Base-by-base conservation (phyloP, 2,797 vertebrate genomes). In the Cynopterus sphinx region DNA sequence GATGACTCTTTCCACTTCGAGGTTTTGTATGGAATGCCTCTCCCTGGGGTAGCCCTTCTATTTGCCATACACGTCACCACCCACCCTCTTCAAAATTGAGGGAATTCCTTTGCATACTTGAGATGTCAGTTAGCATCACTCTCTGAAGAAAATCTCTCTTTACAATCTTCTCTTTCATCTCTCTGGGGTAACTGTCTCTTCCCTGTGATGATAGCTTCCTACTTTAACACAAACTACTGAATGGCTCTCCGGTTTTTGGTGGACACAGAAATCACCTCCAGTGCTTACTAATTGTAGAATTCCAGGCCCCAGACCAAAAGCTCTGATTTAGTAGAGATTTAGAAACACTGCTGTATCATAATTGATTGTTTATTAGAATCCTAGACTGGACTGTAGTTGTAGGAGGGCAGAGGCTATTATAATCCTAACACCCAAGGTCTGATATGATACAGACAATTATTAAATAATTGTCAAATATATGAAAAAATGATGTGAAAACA, bases 401-500 rank as follows among this genome's bases (percentile, higher is more conserved):
- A 39, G n/a, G 43, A 91, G 22, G 41, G 36, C 57, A 91, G 55
- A 73, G 31, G 11, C 6, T 31, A 39, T 65, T 90, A 57, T 33
- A 94, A 87, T 90, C 39, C 36, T 68, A 77, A 49, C 0, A 51
- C 10, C 31, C 49, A 63, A 24, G 53, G 79, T 86, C 85, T 91
- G 41, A 77, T 78, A 41, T 16, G 51, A 43, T 43, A 57, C 10
- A 87, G 51, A 21, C 3, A 36, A n/a, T 71, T 28, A 74, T 87
- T 87, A 94, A 28, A 71, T 93, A 91, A 86, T 51, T 86, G 68
- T 92, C 67, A 63, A 87, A 28, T n/a, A 84, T 94, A 31, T 78
- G 61, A 75, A 85, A 59, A 96, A 94, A 88, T 94, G 65, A 83
- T 74, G 43, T 92, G 78, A 94, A 74, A 90, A 90, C 17, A 81